These are phyloP conservation scores for Ginglymostoma cirratum DNA, from an alignment of 2,113 vertebrate species.

Conservation along the genomic window DNA sequence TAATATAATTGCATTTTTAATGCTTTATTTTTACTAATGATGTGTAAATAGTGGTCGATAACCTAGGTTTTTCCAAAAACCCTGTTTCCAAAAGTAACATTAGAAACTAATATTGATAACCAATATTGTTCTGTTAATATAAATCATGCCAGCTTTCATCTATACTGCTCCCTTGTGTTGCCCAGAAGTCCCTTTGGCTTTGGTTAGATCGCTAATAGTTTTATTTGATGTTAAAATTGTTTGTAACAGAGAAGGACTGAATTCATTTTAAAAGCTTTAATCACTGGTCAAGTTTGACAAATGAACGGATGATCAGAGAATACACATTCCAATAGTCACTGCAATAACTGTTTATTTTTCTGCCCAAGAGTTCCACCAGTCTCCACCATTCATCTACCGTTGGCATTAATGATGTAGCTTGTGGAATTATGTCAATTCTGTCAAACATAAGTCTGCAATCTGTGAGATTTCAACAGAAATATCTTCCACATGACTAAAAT, in stretches of 20 bases:
- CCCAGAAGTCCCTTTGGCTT: background rate
- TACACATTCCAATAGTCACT: background rate
- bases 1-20: background rate
- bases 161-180: background rate
- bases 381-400: background rate
- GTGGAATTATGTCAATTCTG: background rate
- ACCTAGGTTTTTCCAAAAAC: background rate
- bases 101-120: background rate
- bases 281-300: background rate
- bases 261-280: background rate
- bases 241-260: background rate
- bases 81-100: background rate
- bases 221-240: background rate
- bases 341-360: background rate
- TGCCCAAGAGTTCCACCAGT: background rate
- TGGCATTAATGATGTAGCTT: constrained; percentile 9
- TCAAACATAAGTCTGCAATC: background rate
- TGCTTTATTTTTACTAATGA: background rate
- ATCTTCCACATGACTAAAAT: background rate
- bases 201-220: background rate
- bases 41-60: background rate
- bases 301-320: background rate
- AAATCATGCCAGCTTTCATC: background rate
- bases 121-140: background rate
- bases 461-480: constrained; percentile 1